Evolutionary conservation across 2,888 invertebrate species (phyloP), one percentile per base, ranked within the genome.

Genomic region (Dendrolimus pini): DNA sequence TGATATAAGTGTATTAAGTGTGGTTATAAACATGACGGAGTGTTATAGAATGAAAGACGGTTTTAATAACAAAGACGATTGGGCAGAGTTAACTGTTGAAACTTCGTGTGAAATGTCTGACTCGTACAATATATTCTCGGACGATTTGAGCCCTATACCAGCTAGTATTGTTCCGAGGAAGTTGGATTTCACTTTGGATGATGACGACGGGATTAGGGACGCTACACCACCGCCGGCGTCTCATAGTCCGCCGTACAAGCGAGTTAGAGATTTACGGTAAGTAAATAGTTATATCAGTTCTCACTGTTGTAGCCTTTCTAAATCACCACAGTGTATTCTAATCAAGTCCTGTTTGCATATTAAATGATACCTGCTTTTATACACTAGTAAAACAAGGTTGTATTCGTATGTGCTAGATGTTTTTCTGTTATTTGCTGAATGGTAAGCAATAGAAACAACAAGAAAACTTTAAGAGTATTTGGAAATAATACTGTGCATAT

Each of bases 81-180:
- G 92, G 61, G 92, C 92, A 62, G 92, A 92, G 78, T 78, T 92
- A 66, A 92, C 92, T 62, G 89, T 88, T 69, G 93, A 92, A 83
- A 91, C 88, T 67, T 93, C 93, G 65, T 92, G 93, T 83, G 93
- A 94, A 80, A 91, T 93, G 84, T 93, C 93, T 75, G 93, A 93
- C 75, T 83, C 89, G 41, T 93, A 92, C 71, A 93, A 93, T 72
- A 79, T 85, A 70, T 91, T 92, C 72, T 92, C 93, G 66, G 91
- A 90, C 59, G 93, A 92, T 80, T 82, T 92, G 64, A 93, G 93
- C 68, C 93, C 92, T 54, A 91, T 92, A 67, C 89, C 89, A 59
- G 81, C 83, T 61, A 77, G 84, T 59, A 91, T 92, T 68, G 87
- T 92, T 72, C 93, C 93, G 10, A 91, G 93, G 68, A 93, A 93